Evolutionary conservation across 2,113 vertebrate genomes (phyloP).

Genomic region (Misgurnus mizolepis): DNA sequence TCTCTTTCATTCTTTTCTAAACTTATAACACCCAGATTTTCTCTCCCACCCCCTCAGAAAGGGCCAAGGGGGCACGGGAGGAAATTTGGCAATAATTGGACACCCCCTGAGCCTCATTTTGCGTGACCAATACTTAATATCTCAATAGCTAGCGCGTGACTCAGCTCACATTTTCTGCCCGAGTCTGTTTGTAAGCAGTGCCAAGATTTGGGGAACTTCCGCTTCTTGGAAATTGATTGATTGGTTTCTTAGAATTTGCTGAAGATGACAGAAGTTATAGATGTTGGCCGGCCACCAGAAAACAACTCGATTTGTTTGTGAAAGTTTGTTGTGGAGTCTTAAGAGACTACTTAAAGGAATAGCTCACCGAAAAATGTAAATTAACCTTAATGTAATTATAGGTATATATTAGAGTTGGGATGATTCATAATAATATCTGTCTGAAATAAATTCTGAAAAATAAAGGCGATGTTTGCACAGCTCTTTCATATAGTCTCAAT

Average conservation of each 20-base stretch:
- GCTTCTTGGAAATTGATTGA: conserved; percentile 39
- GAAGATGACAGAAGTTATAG: conserved; percentile 11
- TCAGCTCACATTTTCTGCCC: conserved; percentile 61
- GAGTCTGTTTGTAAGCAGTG: conserved; percentile 70
- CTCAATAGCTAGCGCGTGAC: neutral
- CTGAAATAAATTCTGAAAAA: no score
- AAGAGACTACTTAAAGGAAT: no score
- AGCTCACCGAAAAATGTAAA: no score
- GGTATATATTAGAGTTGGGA: no score
- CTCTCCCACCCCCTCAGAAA: conserved; percentile 38
- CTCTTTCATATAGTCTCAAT: no score
- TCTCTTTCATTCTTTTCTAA: conserved; percentile 49
- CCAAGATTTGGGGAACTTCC: conserved; percentile 27
- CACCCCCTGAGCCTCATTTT: conserved; percentile 66
- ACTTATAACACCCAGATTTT: conserved; percentile 71
- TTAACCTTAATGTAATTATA: no score
- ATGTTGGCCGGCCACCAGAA: conserved; percentile 15
- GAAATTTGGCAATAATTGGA: conserved; percentile 74
- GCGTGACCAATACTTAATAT: conserved; percentile 1
- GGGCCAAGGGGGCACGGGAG: conserved; percentile 32
- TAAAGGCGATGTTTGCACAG: no score
- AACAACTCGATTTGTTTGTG: neutral
- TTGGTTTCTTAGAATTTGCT: conserved; percentile 5
- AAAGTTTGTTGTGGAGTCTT: neutral
- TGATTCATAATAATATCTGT: no score